Evolutionary conservation across 2,888 invertebrate species (phyloP).

Genomic region (Girardia tigrina): DNA sequence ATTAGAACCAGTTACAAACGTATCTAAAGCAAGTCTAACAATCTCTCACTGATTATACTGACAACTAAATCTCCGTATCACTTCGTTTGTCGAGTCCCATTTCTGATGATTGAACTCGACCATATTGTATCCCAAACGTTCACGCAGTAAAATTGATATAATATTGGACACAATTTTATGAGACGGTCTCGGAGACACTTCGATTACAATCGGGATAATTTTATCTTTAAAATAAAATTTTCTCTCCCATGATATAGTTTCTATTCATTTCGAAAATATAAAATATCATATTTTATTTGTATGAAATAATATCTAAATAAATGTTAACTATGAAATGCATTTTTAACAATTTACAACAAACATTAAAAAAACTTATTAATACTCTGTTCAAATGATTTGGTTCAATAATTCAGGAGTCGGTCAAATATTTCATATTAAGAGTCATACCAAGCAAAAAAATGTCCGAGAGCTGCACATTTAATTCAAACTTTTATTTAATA

Average conservation of each 20-base stretch:
- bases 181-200: constrained; percentile 29
- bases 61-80: constrained; percentile 10
- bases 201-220: not conserved
- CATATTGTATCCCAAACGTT: constrained; percentile 32
- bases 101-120: constrained; percentile 25
- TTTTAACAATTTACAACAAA: no score
- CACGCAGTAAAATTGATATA: constrained; percentile 27
- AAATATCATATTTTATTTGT: not conserved
- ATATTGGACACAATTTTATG: constrained; percentile 31
- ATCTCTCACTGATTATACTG: not conserved
- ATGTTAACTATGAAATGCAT: no score
- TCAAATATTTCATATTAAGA: no score
- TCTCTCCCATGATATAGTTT: not conserved
- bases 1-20: not conserved
- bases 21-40: not conserved
- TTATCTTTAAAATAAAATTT: not conserved
- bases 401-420: no score
- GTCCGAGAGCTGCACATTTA: no score
- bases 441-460: no score
- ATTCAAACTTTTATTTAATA: no score
- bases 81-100: constrained; percentile 24
- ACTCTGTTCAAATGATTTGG: no score
- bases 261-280: not conserved
- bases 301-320: no score
- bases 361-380: no score